Percentiles rank a stretch among this genome's conserved stretches.
These are phyloP conservation scores for Uropsilus gracilis DNA, from an alignment of 2,113 vertebrate genomes.

Conservation along the genomic window DNA sequence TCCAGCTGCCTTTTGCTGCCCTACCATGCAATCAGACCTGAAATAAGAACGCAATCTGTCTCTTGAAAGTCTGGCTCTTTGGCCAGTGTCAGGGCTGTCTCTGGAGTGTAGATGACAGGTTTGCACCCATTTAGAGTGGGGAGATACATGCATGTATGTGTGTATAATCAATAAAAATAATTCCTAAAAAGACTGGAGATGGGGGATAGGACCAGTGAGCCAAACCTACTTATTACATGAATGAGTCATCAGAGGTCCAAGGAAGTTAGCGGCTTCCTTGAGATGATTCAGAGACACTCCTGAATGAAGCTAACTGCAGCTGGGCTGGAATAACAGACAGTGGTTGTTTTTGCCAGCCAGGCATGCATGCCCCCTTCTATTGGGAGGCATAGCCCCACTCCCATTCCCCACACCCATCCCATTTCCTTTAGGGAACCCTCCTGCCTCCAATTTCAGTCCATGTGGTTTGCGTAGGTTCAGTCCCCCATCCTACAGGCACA, in stretches of 20 bases:
- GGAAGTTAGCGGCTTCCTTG: background rate
- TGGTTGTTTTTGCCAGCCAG: background rate
- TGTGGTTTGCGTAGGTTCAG: background rate
- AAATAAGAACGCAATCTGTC: background rate
- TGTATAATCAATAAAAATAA: too few species aligned
- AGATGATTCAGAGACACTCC: background rate
- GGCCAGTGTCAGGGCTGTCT: background rate
- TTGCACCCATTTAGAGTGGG: background rate
- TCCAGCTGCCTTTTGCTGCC: background rate
- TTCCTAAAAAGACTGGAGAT: background rate
- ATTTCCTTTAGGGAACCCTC: background rate
- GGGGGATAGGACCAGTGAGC: background rate
- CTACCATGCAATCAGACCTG: background rate
- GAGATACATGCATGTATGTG: too few species aligned
- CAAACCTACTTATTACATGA: background rate
- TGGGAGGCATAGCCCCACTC: background rate
- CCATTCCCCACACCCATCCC: background rate
- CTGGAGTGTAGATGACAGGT: background rate
- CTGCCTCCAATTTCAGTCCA: background rate
- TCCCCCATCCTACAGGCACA: too few species aligned
- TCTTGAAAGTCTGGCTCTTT: too few species aligned
- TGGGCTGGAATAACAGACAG: background rate
- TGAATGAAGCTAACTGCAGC: background rate
- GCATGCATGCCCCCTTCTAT: background rate
- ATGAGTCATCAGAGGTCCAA: background rate